Conservation (phyloP, 2,797 vertebrate species). For the Hippopotamyrus pictus region DNA sequence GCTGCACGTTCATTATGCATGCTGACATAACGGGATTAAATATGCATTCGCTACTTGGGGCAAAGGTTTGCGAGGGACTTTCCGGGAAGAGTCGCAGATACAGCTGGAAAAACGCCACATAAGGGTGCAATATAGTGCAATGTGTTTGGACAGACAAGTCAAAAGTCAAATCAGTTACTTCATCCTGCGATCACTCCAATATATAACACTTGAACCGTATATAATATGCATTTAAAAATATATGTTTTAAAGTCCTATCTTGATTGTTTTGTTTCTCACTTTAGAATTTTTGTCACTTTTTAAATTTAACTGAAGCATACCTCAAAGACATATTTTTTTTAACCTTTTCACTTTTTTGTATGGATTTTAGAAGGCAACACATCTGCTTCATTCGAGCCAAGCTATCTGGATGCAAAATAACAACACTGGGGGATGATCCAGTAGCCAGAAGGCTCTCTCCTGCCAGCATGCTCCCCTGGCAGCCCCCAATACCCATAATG, state of each 20-base stretch:
- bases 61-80: not conserved
- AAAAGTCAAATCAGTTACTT: not conserved
- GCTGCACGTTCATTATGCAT: constrained; percentile 32
- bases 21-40: constrained; percentile 24
- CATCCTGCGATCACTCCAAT: not conserved
- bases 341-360: not conserved
- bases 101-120: not conserved
- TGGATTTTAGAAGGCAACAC: not conserved
- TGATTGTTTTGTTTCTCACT: not conserved
- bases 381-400: not conserved
- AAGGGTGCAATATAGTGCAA: not conserved
- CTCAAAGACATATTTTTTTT: not conserved
- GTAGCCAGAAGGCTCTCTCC: not conserved
- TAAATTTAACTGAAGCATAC: not conserved
- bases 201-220: not conserved
- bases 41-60: constrained; percentile 20
- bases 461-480: not conserved
- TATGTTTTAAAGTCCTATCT: not conserved
- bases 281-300: not conserved
- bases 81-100: not conserved
- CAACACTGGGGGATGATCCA: not conserved
- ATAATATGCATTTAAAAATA: not conserved
- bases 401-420: not conserved
- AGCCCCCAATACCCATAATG: not conserved
- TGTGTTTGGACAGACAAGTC: not conserved